Evolutionary conservation across 1,140 invertebrate genomes (phyloP).

Genomic region (Aphaenogaster rudis): DNA sequence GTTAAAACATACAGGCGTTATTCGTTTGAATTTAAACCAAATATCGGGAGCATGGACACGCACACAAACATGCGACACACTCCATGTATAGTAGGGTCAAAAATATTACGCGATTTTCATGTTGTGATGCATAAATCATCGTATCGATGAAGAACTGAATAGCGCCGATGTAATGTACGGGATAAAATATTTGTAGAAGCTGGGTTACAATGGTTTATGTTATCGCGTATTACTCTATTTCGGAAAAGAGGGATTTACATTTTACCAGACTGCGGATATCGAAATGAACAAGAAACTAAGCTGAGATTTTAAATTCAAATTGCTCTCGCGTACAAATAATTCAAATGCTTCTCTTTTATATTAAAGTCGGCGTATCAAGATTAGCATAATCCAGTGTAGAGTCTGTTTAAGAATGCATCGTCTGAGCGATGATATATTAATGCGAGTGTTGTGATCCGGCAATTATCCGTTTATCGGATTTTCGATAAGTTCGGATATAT

Average conservation of each 20-base stretch:
- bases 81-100: background rate
- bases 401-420: constrained; percentile 16
- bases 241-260: constrained; percentile 21
- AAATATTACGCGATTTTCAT: constrained; percentile 42
- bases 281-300: constrained; percentile 10
- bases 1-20: background rate
- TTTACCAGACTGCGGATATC: background rate
- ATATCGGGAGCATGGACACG: background rate
- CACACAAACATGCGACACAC: background rate
- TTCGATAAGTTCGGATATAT: background rate
- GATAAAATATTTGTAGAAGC: constrained; percentile 21
- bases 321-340: constrained; percentile 3
- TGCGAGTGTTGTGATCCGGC: background rate
- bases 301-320: constrained; percentile 28
- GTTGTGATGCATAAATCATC: constrained; percentile 40
- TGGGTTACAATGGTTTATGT: constrained; percentile 2
- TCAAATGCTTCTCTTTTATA: background rate
- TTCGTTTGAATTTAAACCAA: background rate
- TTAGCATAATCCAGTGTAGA: background rate
- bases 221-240: background rate
- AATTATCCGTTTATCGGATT: constrained; percentile 16
- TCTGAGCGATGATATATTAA: background rate
- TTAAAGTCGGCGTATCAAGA: background rate
- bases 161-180: background rate
- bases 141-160: constrained; percentile 26